A percentile compares a stretch with the other conserved stretches of the same genome.
phyloP scores from a whole-genome alignment of 2,113 vertebrate genomes.

The Loxodonta africana region DNA sequence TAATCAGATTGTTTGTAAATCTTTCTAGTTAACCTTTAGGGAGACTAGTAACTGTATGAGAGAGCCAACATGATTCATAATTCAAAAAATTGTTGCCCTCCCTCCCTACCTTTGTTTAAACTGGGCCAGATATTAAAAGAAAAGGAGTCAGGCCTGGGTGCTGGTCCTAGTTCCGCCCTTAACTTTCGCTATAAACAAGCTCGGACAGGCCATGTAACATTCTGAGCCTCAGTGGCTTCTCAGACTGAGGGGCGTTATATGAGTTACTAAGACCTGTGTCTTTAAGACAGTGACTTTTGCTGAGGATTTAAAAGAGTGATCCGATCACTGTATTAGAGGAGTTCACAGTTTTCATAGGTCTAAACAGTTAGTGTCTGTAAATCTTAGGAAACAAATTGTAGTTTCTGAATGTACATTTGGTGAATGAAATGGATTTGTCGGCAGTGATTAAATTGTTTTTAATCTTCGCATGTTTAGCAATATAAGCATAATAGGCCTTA shows the following conservation, averaged over 20 bases:
- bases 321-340: not conserved
- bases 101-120: constrained; percentile 55
- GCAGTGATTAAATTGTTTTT: constrained; percentile 64
- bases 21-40: constrained; percentile 43
- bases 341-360: constrained; percentile 6
- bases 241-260: not conserved
- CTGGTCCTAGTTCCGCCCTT: not conserved
- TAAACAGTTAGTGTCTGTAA: constrained; percentile 27
- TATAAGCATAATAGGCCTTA: constrained; percentile 55
- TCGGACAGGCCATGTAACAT: not conserved
- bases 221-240: constrained; percentile 48
- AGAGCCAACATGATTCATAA: constrained; percentile 36
- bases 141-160: constrained; percentile 53
- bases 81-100: constrained; percentile 12
- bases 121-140: constrained; percentile 48
- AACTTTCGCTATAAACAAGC: not conserved
- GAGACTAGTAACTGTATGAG: constrained; percentile 31
- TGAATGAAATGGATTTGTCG: constrained; percentile 54
- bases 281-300: not conserved
- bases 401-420: constrained; percentile 52
- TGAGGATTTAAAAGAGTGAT: constrained; percentile 6
- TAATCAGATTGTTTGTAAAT: constrained; percentile 61
- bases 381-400: constrained; percentile 47
- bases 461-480: constrained; percentile 69
- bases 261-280: not conserved